Base-by-base conservation (phyloP, 2,888 invertebrate genomes). In the Quadroppia sp. region DNA sequence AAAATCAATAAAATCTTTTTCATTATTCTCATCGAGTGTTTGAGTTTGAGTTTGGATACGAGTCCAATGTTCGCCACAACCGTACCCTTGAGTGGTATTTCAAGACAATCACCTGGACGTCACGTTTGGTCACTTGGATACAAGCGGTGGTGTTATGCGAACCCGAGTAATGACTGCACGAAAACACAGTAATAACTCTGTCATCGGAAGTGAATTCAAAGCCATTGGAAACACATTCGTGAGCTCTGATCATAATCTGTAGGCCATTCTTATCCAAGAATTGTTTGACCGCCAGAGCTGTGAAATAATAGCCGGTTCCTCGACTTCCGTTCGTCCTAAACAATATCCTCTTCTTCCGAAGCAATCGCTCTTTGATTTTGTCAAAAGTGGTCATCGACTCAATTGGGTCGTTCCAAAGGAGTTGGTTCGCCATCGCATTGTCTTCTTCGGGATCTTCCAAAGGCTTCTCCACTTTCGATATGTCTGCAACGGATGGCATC, bases 321-420 rank as follows among this genome's bases (percentile, higher is more conserved):
- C 67, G 36, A 6, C 20, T 4, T 15, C 17, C 40, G 13, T 67
- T 67, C 0, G 59, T 3, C n/a, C 28, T 3, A 17, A 59, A 59
- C 3, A 30, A 3, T 13, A 30, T 17, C 1, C n/a, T 30, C 17
- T 30, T 59, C 9, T 15, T 7, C 28, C 17, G 9, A 17, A 59
- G 59, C 3, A n/a, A 2, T 0, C 30, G 2, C n/a, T 59, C 32
- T 59, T 30, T 59, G 2, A 7, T 17, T 11, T 3, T 20, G 17
- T 9, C 11, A 23, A n/a, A 67, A 67, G 67, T 67, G 40, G 67
- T 30, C 67, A 67, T 67, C 6, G 40, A 28, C 4, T 45, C 69
- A 13, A 69, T 45, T 15, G 69, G 69, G 25, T 69, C 69, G 45
- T 42, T 45, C 69, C 69, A 69, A n/a, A 69, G 13, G 15, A 69